These are phyloP conservation scores for Calliphora vicina DNA, from an alignment of 1,140 invertebrate species.

Conservation along the genomic window DNA sequence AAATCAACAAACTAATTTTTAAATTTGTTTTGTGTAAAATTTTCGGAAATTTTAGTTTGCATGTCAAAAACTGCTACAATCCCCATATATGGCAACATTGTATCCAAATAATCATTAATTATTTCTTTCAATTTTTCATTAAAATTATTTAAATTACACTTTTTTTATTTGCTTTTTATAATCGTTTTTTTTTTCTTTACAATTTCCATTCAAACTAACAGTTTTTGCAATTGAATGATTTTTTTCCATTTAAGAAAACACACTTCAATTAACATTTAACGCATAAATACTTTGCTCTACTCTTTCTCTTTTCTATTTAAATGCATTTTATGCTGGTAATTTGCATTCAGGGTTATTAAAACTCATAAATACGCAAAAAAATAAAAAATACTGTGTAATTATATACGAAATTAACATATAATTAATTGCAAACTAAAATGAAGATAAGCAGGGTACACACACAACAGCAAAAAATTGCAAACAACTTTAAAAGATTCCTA, in stretches of 20 bases:
- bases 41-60: too few relatives aligned
- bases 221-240: conserved; percentile 1
- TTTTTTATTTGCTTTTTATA: background rate
- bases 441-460: background rate
- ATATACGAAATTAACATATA: background rate
- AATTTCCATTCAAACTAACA: background rate
- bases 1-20: too few relatives aligned
- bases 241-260: background rate
- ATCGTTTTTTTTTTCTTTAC: background rate
- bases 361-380: background rate
- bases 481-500: conserved; percentile 4
- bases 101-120: background rate
- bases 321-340: background rate
- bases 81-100: too few relatives aligned
- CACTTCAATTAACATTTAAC: background rate
- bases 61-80: too few relatives aligned
- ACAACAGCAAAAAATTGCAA: background rate
- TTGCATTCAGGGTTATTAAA: background rate
- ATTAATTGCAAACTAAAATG: conserved; percentile 4
- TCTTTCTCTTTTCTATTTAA: background rate
- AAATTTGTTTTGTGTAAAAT: too few relatives aligned
- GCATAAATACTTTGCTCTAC: background rate
- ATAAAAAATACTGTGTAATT: background rate
- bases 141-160: background rate
- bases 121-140: background rate